Evolutionary conservation across 2,888 invertebrate genomes (phyloP).

Genomic region (Pollenia labialis): DNA sequence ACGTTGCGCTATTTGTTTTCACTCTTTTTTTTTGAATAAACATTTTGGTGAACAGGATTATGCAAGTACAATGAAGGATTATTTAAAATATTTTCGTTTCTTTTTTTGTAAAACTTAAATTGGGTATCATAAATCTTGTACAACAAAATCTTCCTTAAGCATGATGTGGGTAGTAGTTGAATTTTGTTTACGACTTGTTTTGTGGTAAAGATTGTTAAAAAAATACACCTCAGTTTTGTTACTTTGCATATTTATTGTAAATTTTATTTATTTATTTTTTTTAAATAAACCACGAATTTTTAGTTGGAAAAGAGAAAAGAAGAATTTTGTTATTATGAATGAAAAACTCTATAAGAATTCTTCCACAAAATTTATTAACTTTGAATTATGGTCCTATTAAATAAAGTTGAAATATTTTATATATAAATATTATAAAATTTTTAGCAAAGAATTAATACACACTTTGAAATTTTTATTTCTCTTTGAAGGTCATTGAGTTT

Average conservation of each 20-base stretch:
- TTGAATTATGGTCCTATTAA: too few relatives aligned
- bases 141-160: slow-evolving; percentile 36
- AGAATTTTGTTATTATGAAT: too few relatives aligned
- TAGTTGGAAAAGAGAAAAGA: too few relatives aligned
- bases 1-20: background rate
- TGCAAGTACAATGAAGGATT: slow-evolving; percentile 17
- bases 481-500: too few relatives aligned
- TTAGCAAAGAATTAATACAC: too few relatives aligned
- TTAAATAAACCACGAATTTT: background rate
- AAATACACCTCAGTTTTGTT: slow-evolving; percentile 18
- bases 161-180: slow-evolving; percentile 21
- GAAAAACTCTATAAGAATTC: too few relatives aligned
- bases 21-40: slow-evolving; percentile 6
- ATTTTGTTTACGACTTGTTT: slow-evolving; percentile 12
- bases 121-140: slow-evolving; percentile 42
- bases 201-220: background rate
- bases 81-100: background rate
- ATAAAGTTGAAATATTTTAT: too few relatives aligned
- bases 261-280: slow-evolving; percentile 34
- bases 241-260: slow-evolving; percentile 25
- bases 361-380: too few relatives aligned
- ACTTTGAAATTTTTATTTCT: too few relatives aligned
- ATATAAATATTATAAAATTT: too few relatives aligned
- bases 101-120: slow-evolving; percentile 17
- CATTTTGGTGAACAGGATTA: slow-evolving; percentile 35